Evolutionary conservation across 2,113 vertebrate species (phyloP).

Genomic region (Microtus richardsoni): DNA sequence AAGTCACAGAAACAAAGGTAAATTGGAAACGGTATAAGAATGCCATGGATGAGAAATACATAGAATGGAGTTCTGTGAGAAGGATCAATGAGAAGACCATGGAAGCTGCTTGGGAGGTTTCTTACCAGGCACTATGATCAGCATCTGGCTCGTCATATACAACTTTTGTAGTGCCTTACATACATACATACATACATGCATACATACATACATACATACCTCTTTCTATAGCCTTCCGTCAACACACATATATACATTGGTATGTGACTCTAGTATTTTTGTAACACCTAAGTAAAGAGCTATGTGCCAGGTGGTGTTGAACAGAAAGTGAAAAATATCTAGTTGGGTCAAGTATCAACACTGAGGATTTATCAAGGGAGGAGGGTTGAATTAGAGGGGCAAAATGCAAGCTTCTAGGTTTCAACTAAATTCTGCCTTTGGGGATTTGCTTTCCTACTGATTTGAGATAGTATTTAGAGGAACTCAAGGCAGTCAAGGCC

Average conservation of each 20-base stretch:
- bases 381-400: not conserved
- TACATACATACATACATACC: not conserved
- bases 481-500: not conserved
- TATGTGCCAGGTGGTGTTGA: not conserved
- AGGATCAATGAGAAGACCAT: not conserved
- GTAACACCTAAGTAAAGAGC: not conserved
- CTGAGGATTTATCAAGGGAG: constrained; percentile 15
- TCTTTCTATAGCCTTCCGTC: not conserved
- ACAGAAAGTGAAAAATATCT: not conserved
- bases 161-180: not conserved
- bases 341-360: not conserved
- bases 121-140: not conserved
- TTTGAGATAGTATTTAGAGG: not conserved
- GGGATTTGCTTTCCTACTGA: not conserved
- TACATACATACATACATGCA: not conserved
- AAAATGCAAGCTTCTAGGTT: not conserved
- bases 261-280: not conserved
- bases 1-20: not conserved
- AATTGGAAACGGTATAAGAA: not conserved
- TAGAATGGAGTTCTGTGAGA: not conserved
- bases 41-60: not conserved
- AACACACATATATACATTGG: not conserved
- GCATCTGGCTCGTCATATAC: not conserved
- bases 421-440: constrained; percentile 2
- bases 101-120: not conserved